A percentile compares a stretch with the other conserved stretches of the same genome.
These are phyloP conservation scores for Lepidochrysops patricia DNA, from an alignment of 2,888 invertebrate species.

Conservation along the genomic window DNA sequence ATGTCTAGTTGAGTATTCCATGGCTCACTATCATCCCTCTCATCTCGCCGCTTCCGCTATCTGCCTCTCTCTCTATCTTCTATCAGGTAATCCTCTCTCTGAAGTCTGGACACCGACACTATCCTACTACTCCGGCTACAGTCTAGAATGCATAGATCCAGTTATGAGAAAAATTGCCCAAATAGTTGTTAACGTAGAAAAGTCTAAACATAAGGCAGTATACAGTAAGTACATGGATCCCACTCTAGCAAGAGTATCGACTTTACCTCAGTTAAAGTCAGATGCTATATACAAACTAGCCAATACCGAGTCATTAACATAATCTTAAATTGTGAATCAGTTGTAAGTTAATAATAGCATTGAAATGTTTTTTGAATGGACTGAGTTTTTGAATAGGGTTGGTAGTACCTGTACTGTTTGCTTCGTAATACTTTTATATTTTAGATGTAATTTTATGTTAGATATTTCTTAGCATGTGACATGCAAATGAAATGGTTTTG, in stretches of 20 bases:
- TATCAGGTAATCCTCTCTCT: slow-evolving; percentile 64
- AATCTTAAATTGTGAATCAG: background rate
- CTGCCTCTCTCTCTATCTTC: slow-evolving; percentile 78
- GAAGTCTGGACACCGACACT: slow-evolving; percentile 84
- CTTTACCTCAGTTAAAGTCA: slow-evolving; percentile 76
- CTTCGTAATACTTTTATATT: slow-evolving; percentile 24
- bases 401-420: slow-evolving; percentile 26
- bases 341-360: slow-evolving; percentile 20
- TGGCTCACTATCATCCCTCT: slow-evolving; percentile 87
- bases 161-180: slow-evolving; percentile 80
- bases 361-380: slow-evolving; percentile 20
- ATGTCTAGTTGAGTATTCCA: slow-evolving; percentile 84
- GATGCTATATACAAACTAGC: slow-evolving; percentile 44
- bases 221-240: slow-evolving; percentile 76
- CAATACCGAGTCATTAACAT: slow-evolving; percentile 13
- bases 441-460: slow-evolving; percentile 25
- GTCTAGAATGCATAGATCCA: slow-evolving; percentile 78
- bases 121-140: slow-evolving; percentile 84
- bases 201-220: slow-evolving; percentile 81
- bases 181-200: slow-evolving; percentile 79
- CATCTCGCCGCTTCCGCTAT: slow-evolving; percentile 87
- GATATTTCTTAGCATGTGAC: slow-evolving; percentile 4
- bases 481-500: background rate
- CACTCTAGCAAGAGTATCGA: slow-evolving; percentile 78
- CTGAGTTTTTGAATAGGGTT: slow-evolving; percentile 24